Evolutionary conservation across 1,140 invertebrate species (phyloP).

Genomic region (Leptinotarsa defecta): DNA sequence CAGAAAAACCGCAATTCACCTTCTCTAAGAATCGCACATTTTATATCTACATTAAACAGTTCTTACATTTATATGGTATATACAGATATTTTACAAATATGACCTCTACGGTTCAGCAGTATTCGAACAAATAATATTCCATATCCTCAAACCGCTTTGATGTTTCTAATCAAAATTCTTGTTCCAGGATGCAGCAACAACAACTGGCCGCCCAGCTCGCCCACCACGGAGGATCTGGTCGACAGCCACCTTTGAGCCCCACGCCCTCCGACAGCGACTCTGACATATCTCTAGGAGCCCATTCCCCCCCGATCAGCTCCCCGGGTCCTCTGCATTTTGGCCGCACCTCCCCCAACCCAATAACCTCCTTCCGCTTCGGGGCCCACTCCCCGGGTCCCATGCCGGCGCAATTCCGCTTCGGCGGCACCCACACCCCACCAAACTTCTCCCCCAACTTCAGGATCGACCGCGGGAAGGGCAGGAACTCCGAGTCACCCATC

Average conservation of each 20-base stretch:
- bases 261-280: slow-evolving; percentile 59
- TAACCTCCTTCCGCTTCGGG: slow-evolving; percentile 53
- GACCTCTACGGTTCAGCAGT: no score
- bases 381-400: slow-evolving; percentile 55
- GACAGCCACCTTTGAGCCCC: slow-evolving; percentile 49
- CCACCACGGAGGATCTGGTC: slow-evolving; percentile 47
- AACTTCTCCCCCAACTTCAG: slow-evolving; percentile 48
- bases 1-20: no score
- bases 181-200: slow-evolving; percentile 57
- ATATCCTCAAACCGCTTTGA: no score
- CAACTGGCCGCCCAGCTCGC: slow-evolving; percentile 55
- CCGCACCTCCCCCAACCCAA: slow-evolving; percentile 48
- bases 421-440: slow-evolving; percentile 46
- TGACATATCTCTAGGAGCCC: slow-evolving; percentile 61
- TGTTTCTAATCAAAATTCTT: slow-evolving; percentile 9
- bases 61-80: no score
- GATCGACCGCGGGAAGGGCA: slow-evolving; percentile 37
- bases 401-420: slow-evolving; percentile 54
- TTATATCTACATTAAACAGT: no score
- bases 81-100: no score
- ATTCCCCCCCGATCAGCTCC: slow-evolving; percentile 60
- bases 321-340: slow-evolving; percentile 52
- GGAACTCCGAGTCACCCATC: slow-evolving; percentile 48
- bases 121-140: no score
- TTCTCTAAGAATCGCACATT: no score